Conservation (phyloP, 2,797 vertebrate species). For the Hirundo rustica region DNA sequence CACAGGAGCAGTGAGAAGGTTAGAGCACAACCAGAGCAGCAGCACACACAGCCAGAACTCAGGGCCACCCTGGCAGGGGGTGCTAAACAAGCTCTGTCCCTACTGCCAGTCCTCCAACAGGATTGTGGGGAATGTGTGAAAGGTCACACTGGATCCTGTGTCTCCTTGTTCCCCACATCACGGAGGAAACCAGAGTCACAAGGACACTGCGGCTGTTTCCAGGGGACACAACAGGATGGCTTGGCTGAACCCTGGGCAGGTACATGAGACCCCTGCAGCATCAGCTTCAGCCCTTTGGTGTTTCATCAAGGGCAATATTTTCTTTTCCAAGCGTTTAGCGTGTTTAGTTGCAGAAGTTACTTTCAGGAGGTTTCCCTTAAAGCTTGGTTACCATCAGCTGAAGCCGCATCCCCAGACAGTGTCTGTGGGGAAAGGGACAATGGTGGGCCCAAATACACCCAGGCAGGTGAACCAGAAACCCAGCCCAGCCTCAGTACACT, state of each 20-base stretch:
- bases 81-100: background rate
- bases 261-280: fast-evolving
- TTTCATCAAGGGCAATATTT: fast-evolving
- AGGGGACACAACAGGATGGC: background rate
- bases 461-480: fast-evolving
- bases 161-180: background rate
- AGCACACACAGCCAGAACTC: background rate
- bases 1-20: background rate
- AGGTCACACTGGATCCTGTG: background rate
- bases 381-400: background rate
- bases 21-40: background rate
- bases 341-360: background rate
- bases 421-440: fast-evolving
- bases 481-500: background rate
- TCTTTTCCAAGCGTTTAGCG: fast-evolving
- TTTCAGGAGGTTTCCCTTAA: background rate
- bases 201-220: background rate
- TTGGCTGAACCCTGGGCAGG: background rate
- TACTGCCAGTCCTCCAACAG: background rate
- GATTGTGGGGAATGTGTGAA: fast-evolving
- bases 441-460: background rate
- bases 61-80: fast-evolving
- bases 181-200: fast-evolving
- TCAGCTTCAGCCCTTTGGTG: background rate
- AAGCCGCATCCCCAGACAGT: background rate